A percentile compares a stretch with the other conserved stretches of the same genome.
Conservation (phyloP, 2,113 vertebrate species). For the Rattus rattus region DNA sequence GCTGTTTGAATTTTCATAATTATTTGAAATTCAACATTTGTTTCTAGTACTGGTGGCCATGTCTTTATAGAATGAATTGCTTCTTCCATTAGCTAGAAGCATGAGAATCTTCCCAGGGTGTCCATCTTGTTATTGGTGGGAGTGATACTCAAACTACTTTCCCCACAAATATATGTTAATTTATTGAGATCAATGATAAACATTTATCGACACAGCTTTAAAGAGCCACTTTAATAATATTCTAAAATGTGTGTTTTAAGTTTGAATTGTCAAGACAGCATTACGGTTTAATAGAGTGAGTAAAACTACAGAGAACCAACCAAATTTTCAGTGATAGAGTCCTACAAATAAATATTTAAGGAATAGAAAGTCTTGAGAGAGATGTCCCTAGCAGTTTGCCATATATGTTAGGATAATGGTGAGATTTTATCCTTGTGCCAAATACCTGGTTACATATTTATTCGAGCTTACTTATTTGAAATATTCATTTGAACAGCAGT, state of each 20-base stretch:
- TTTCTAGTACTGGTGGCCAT: neutral
- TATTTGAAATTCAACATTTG: neutral
- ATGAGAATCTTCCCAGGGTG: neutral
- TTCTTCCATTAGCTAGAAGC: neutral
- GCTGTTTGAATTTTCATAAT: rapidly evolving
- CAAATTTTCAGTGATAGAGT: neutral
- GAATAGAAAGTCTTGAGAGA: neutral
- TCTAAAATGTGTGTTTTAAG: neutral
- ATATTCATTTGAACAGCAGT: neutral
- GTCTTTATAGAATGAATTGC: neutral
- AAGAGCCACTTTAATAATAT: neutral
- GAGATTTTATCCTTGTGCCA: neutral
- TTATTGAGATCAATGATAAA: neutral
- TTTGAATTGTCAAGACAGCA: neutral
- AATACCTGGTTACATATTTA: neutral
- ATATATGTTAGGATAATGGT: neutral
- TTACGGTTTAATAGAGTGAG: neutral
- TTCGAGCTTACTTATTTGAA: neutral
- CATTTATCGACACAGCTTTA: neutral
- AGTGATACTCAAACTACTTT: neutral
- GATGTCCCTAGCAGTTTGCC: neutral
- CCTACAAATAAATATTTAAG: neutral
- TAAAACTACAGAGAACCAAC: neutral
- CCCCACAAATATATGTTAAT: neutral
- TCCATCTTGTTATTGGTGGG: neutral